A percentile compares a stretch with the other conserved stretches of the same genome.
phyloP scores from a whole-genome alignment of 2,888 invertebrate genomes.

The Napeogenes sylphis region DNA sequence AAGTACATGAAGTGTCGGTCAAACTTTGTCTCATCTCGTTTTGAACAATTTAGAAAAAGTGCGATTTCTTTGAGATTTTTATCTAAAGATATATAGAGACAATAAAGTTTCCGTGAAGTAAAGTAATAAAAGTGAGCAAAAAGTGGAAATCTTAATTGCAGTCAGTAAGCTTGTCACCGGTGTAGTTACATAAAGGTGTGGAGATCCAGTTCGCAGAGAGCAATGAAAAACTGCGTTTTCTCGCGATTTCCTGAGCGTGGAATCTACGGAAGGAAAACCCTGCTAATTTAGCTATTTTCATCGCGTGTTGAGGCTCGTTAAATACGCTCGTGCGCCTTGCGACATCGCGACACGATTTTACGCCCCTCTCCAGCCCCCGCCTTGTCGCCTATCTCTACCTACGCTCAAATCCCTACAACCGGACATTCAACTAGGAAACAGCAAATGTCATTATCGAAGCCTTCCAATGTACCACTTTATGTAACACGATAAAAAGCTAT shows the following conservation, averaged over 20 bases:
- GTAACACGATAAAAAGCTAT: slow-evolving; percentile 64
- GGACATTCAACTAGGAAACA: slow-evolving; percentile 47
- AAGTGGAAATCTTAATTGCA: slow-evolving; percentile 76
- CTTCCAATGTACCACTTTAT: slow-evolving; percentile 58
- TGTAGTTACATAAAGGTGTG: slow-evolving; percentile 69
- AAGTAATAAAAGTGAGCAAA: slow-evolving; percentile 74
- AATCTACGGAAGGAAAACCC: slow-evolving; percentile 73
- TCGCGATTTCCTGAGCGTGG: slow-evolving; percentile 67
- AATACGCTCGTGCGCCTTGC: slow-evolving; percentile 38
- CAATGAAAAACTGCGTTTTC: slow-evolving; percentile 72
- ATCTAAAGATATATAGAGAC: slow-evolving; percentile 70
- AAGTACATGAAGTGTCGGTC: slow-evolving; percentile 38
- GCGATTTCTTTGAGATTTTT: slow-evolving; percentile 73
- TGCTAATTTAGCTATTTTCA: slow-evolving; percentile 55
- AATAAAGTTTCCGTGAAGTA: slow-evolving; percentile 76
- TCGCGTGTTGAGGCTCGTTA: slow-evolving; percentile 70
- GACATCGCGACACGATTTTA: slow-evolving; percentile 35
- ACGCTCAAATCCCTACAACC: slow-evolving; percentile 39
- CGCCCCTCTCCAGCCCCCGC: slow-evolving; percentile 32
- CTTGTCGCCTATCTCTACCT: slow-evolving; percentile 42
- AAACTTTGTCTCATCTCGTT: slow-evolving; percentile 54
- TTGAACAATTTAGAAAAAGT: slow-evolving; percentile 71
- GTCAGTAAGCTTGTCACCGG: slow-evolving; percentile 65
- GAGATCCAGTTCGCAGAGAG: slow-evolving; percentile 67
- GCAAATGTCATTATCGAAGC: slow-evolving; percentile 56